Conservation (phyloP, 2,797 vertebrate species). For the Acestrorhynchus altus region DNA sequence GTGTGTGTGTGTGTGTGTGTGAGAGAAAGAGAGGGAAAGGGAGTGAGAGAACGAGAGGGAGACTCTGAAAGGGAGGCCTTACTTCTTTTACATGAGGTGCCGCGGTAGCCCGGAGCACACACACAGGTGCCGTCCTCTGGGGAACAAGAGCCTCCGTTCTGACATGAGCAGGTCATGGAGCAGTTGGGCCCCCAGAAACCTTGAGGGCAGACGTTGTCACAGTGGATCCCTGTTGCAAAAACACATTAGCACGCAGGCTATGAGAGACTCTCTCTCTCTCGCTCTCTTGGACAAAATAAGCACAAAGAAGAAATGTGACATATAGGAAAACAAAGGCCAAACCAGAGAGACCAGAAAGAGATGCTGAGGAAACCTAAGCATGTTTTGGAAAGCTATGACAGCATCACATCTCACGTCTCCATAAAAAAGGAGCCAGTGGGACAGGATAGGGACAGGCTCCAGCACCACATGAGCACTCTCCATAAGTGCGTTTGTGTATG, state of each 20-base stretch:
- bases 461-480: neutral
- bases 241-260: constrained; percentile 7
- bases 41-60: neutral
- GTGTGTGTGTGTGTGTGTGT: no score
- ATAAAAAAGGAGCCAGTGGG: constrained; percentile 14
- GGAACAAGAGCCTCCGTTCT: constrained; percentile 95
- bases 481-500: constrained; percentile 37
- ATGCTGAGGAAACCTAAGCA: constrained; percentile 3
- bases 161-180: constrained; percentile 93
- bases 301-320: neutral
- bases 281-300: constrained; percentile 53
- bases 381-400: neutral
- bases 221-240: constrained; percentile 86
- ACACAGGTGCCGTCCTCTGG: constrained; percentile 94
- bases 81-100: constrained; percentile 96
- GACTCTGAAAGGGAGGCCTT: constrained; percentile 67
- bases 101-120: constrained; percentile 93
- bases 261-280: neutral
- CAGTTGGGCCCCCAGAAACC: constrained; percentile 98
- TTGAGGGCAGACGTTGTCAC: constrained; percentile 89
- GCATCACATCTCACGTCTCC: constrained; percentile 7
- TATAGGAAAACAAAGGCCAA: neutral
- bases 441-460: constrained; percentile 13
- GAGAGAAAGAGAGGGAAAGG: neutral
- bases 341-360: neutral